phyloP scores from a whole-genome alignment of 2,797 vertebrate species.

The Myripristis jacobus region DNA sequence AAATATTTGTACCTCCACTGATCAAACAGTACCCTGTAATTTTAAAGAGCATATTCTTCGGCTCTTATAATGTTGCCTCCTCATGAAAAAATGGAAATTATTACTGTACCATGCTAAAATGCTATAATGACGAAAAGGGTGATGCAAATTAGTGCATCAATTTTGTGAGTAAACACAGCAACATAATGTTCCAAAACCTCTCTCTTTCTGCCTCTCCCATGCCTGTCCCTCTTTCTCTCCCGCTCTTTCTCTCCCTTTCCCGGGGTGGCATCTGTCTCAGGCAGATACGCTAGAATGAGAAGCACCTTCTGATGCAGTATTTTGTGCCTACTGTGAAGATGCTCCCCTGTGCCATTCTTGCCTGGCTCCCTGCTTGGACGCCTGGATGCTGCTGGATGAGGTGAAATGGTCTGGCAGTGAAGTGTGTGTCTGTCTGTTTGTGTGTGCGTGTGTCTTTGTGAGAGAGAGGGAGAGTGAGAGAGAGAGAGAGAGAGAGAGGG shows the following conservation, averaged over 20 bases:
- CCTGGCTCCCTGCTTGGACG: constrained; percentile 45
- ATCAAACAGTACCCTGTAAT: not conserved
- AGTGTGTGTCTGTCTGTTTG: constrained; percentile 16
- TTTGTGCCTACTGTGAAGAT: constrained; percentile 48
- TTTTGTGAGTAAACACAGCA: constrained; percentile 33
- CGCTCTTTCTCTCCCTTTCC: constrained; percentile 1
- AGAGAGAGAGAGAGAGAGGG: too few relatives aligned
- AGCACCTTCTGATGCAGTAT: constrained; percentile 36
- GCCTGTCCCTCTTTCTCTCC: not conserved
- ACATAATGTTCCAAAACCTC: constrained; percentile 1
- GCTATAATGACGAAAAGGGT: not conserved
- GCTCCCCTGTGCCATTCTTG: constrained; percentile 49
- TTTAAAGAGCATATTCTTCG: not conserved
- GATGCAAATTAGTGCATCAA: constrained; percentile 34
- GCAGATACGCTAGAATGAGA: constrained; percentile 57
- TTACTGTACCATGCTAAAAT: not conserved
- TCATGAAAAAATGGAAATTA: not conserved
- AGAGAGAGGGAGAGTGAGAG: too few relatives aligned
- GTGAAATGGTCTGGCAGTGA: constrained; percentile 50
- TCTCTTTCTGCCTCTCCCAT: constrained; percentile 1
- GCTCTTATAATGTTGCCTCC: not conserved
- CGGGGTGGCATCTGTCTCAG: constrained; percentile 56
- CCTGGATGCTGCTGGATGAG: constrained; percentile 41
- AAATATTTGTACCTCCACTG: not conserved
- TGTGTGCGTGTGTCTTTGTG: constrained; percentile 12